Conservation (phyloP, 2,888 invertebrate genomes). For the Acanthosoma haemorrhoidale region DNA sequence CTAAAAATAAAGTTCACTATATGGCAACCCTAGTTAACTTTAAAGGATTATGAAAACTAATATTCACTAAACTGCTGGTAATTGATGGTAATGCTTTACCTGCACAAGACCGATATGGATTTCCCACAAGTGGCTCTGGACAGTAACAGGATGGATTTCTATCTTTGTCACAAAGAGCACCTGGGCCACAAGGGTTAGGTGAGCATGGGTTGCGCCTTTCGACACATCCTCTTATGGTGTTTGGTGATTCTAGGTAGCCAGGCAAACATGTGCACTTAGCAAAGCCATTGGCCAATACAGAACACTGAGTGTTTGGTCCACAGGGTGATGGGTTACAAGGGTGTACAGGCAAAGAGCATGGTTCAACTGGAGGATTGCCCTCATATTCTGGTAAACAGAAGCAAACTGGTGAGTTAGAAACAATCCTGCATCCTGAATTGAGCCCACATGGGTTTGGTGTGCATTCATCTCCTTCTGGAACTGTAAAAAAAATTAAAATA, state of each 20-base stretch:
- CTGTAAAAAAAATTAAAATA: slow-evolving; percentile 50
- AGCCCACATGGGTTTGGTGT: slow-evolving; percentile 76
- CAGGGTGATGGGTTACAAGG: slow-evolving; percentile 82
- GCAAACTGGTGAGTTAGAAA: slow-evolving; percentile 69
- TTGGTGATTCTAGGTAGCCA: slow-evolving; percentile 79
- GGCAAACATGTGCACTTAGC: slow-evolving; percentile 81
- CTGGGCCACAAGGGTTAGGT: slow-evolving; percentile 72
- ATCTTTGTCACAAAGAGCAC: slow-evolving; percentile 73
- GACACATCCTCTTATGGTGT: slow-evolving; percentile 78
- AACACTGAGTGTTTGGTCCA: slow-evolving; percentile 82
- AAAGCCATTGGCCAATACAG: slow-evolving; percentile 68
- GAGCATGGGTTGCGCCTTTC: slow-evolving; percentile 74
- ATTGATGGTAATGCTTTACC: slow-evolving; percentile 44
- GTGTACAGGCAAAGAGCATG: slow-evolving; percentile 66
- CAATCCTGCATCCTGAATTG: slow-evolving; percentile 74
- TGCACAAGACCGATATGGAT: slow-evolving; percentile 72
- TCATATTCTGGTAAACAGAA: slow-evolving; percentile 84
- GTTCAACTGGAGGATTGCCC: slow-evolving; percentile 70
- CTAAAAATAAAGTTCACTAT: too few relatives aligned
- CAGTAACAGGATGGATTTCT: slow-evolving; percentile 78
- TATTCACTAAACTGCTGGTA: too few relatives aligned
- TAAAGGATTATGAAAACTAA: too few relatives aligned
- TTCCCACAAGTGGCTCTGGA: slow-evolving; percentile 73
- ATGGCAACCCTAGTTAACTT: too few relatives aligned
- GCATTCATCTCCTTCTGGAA: slow-evolving; percentile 82